Evolutionary conservation across 2,888 invertebrate genomes (phyloP).

Genomic region (Drosophila pegasa): DNA sequence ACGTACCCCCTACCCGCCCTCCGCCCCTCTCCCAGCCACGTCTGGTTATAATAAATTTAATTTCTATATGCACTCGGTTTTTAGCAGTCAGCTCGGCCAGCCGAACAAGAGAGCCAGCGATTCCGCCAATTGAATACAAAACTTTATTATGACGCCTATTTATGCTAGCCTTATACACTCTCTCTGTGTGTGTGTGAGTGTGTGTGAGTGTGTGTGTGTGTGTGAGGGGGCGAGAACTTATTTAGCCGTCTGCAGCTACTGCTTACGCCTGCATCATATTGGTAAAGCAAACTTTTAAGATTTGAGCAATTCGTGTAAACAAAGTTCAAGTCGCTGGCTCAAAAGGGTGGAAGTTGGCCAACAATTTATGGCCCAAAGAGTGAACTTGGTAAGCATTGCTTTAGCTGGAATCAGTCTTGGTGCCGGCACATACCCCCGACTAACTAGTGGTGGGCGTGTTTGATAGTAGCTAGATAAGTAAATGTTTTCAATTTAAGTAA

Average conservation of each 20-base stretch:
- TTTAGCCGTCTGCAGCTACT: constrained; percentile 13
- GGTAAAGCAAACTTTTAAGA: neutral
- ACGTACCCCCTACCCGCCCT: neutral
- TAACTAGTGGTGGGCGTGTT: too few relatives aligned
- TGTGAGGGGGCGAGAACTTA: constrained; percentile 6
- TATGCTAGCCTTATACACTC: constrained; percentile 33
- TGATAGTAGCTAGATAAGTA: neutral
- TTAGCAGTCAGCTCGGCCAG: constrained; percentile 8
- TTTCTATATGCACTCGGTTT: constrained; percentile 38
- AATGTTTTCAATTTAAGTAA: too few relatives aligned
- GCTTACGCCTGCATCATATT: constrained; percentile 13
- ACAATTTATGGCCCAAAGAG: neutral
- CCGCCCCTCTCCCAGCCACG: neutral
- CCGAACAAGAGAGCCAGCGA: constrained; percentile 13
- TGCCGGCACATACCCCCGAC: too few relatives aligned
- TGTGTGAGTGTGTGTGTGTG: neutral
- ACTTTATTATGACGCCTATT: constrained; percentile 57
- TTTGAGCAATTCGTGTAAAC: neutral
- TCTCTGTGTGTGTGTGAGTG: constrained; percentile 11
- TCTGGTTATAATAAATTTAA: constrained; percentile 41
- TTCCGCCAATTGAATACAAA: constrained; percentile 48
- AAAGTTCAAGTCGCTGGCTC: neutral
- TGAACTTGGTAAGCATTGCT: too few relatives aligned
- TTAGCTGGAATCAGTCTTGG: neutral
- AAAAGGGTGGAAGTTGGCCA: neutral